Conservation (phyloP, 2,113 vertebrate species). For the Tyto alba region DNA sequence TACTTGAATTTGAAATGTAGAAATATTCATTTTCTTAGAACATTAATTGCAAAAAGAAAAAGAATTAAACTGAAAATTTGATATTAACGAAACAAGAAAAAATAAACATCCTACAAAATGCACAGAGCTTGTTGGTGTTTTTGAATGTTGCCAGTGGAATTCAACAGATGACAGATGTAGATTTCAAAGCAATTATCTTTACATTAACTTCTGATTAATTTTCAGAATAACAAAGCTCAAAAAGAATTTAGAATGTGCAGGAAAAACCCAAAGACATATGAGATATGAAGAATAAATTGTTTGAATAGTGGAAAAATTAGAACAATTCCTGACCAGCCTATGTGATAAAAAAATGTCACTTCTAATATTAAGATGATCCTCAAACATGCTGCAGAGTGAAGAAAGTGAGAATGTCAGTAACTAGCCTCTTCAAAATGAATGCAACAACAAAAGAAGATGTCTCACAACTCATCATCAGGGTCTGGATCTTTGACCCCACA, state of each 20-base stretch:
- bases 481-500: background rate
- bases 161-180: background rate
- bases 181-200: background rate
- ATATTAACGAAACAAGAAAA: background rate
- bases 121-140: background rate
- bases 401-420: background rate
- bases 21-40: background rate
- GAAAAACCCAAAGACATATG: background rate
- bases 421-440: background rate
- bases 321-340: background rate
- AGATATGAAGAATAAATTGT: background rate
- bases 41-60: background rate
- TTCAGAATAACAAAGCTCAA: background rate
- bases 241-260: background rate
- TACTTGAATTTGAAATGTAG: background rate
- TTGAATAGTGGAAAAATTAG: background rate
- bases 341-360: background rate
- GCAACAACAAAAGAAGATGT: background rate
- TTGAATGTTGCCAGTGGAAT: background rate
- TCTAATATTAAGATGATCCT: background rate
- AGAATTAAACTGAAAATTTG: background rate
- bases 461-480: too few species aligned
- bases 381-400: background rate
- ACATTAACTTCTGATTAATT: background rate
- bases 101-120: background rate